phyloP scores from a whole-genome alignment of 2,888 invertebrate genomes.

The Lasioglossum vierecki region DNA sequence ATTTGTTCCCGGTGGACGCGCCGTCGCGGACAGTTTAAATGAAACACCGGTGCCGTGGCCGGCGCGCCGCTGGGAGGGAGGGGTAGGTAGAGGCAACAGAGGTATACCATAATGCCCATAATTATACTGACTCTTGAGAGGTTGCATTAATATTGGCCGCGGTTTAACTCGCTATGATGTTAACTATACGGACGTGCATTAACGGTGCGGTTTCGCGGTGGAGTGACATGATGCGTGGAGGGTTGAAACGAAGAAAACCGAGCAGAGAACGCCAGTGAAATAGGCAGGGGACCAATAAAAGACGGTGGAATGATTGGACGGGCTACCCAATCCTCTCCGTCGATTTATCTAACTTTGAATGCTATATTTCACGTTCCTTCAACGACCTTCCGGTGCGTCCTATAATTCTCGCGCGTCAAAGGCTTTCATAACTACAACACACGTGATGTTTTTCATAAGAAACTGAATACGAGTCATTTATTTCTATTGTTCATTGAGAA shows the following conservation, averaged over 20 bases:
- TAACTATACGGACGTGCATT: conserved; percentile 52
- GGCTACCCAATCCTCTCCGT: conserved; percentile 32
- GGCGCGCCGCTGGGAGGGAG: conserved; percentile 5
- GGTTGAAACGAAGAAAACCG: conserved; percentile 18
- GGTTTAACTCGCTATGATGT: conserved; percentile 60
- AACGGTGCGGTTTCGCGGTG: conserved; percentile 42
- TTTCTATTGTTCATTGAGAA: background rate
- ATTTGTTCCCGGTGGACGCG: conserved; percentile 57
- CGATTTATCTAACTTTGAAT: conserved; percentile 61
- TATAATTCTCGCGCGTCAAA: background rate
- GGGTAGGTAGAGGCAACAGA: conserved; percentile 21
- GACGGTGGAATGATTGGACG: background rate
- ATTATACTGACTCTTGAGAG: conserved; percentile 66
- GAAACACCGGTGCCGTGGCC: conserved; percentile 41
- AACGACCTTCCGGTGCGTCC: background rate
- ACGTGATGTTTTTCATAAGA: background rate
- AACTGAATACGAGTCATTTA: background rate
- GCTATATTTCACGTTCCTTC: background rate
- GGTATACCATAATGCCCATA: conserved; percentile 66
- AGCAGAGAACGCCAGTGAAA: background rate
- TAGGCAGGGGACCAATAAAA: background rate
- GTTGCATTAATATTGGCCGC: conserved; percentile 70
- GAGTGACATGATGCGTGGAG: conserved; percentile 20
- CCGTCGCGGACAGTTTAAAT: conserved; percentile 61
- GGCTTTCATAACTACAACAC: background rate